Base-by-base conservation (phyloP, 2,113 vertebrate species). In the Puffinus mauretanicus region DNA sequence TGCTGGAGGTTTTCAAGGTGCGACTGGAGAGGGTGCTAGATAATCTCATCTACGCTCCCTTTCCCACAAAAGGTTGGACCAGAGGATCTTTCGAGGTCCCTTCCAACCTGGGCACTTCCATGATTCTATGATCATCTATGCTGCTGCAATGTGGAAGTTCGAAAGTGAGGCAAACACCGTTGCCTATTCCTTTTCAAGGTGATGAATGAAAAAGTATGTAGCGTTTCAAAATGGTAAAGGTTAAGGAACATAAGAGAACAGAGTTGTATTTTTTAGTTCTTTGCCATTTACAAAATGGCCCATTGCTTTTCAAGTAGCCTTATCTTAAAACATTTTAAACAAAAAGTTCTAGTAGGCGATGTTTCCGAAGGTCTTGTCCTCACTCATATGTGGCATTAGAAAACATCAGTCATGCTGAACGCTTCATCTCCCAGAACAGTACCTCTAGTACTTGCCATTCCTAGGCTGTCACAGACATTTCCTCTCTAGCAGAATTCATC, bases 371-470 rank as follows among this genome's bases (percentile, higher is more conserved):
- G 73, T 81, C 65, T 42, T 83, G 82, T 58, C 49, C 60, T 88
- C 34, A 62, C 67, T 92, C n/a, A 34, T 58, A 62, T 10, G 52
- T 91, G 19, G 47, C 75, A 66, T 67, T 87, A 78, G 82, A 72
- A 96, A 93, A 72, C 40, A 86, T 70, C 86, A 80, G n/a, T 91
- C 80, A 62, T 65, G 30, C 25, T 87, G 64, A 91, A 94, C 34
- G 24, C 46, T 92, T 76, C 62, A 72, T 76, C 47, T 78, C 79
- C 46, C 64, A 89, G 55, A 89, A 60, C 18, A 77, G 32, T 60
- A 91, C 2, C 3, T 58, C 62, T 89, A 54, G 46, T 85, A 92
- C 34, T 84, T 93, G 21, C 51, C 64, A 86, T 95, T 93, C 61
- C n/a, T 88, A 60, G 58, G 36, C 77, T 85, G 72, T 69, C 67